A percentile compares a stretch with the other conserved stretches of the same genome.
Conservation (phyloP, 2,888 invertebrate species). For the Xestia xanthographa region DNA sequence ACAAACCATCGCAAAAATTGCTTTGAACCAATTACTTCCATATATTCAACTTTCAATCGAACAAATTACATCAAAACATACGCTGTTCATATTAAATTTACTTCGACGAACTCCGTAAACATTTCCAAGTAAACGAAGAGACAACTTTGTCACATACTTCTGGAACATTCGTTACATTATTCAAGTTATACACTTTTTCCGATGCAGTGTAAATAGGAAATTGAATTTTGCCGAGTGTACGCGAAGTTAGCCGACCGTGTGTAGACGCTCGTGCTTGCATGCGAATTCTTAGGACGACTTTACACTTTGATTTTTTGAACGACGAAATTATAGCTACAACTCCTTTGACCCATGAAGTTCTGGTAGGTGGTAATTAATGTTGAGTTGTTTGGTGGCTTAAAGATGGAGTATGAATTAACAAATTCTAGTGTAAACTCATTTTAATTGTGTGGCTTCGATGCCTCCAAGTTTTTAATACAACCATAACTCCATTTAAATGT, state of each 20-base stretch:
- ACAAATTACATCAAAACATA: slow-evolving; percentile 58
- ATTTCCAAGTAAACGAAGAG: slow-evolving; percentile 31
- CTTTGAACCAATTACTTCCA: background rate
- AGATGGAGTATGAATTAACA: background rate
- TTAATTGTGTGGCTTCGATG: background rate
- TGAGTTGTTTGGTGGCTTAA: background rate
- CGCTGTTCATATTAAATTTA: slow-evolving; percentile 66
- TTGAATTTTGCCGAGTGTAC: slow-evolving; percentile 70
- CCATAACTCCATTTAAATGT: too few relatives aligned
- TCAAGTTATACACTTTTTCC: slow-evolving; percentile 72
- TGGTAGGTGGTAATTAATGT: background rate
- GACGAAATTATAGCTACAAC: background rate
- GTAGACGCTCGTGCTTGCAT: slow-evolving; percentile 51
- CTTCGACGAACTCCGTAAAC: slow-evolving; percentile 23
- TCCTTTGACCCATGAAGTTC: background rate
- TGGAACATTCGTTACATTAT: slow-evolving; percentile 73
- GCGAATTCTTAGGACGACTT: slow-evolving; percentile 29
- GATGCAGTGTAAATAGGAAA: slow-evolving; percentile 71
- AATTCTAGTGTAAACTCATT: background rate
- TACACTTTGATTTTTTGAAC: slow-evolving; percentile 11
- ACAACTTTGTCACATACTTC: slow-evolving; percentile 60
- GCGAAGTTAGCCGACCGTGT: slow-evolving; percentile 66
- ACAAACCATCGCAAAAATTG: slow-evolving; percentile 5
- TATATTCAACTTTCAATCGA: slow-evolving; percentile 25
- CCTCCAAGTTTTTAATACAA: background rate